Percentiles rank a stretch among this genome's conserved stretches.
Evolutionary conservation across 1,140 invertebrate genomes (phyloP).

Genomic region (Caenorhabditis briggsae): DNA sequence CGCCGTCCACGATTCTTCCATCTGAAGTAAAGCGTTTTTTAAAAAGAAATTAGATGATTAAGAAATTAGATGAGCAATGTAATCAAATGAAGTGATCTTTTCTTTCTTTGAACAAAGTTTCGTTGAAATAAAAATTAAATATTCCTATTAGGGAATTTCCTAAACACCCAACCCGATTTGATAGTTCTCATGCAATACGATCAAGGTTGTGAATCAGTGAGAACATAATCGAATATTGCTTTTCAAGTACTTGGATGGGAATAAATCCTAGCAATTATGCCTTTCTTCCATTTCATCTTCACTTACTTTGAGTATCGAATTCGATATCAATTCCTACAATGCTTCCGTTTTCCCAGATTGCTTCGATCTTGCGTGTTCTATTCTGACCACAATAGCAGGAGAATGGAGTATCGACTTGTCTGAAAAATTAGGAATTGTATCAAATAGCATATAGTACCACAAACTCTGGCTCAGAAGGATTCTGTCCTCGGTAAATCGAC

Average conservation of each 20-base stretch:
- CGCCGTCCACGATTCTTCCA: conserved; percentile 30
- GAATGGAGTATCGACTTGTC: conserved; percentile 68
- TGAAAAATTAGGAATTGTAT: background rate
- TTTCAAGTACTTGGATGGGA: too few relatives aligned
- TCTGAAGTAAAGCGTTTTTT: background rate
- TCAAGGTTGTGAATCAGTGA: too few relatives aligned
- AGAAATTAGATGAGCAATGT: too few relatives aligned
- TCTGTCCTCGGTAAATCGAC: conserved; percentile 72
- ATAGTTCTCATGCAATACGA: too few relatives aligned
- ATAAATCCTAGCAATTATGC: too few relatives aligned
- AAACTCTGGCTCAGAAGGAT: conserved; percentile 65
- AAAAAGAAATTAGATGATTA: too few relatives aligned
- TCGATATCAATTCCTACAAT: conserved; percentile 70
- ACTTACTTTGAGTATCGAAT: conserved; percentile 71
- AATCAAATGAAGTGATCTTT: too few relatives aligned
- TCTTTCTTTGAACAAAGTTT: too few relatives aligned
- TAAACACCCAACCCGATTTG: too few relatives aligned
- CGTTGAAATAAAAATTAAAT: too few relatives aligned
- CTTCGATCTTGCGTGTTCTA: conserved; percentile 58
- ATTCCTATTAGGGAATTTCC: too few relatives aligned
- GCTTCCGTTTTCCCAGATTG: conserved; percentile 66
- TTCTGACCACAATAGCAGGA: conserved; percentile 71
- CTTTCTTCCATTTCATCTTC: background rate
- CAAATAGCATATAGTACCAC: background rate
- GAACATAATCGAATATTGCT: too few relatives aligned